Percentiles rank a stretch among this genome's conserved stretches.
These are phyloP conservation scores for Macquaria australasica DNA, from an alignment of 2,113 vertebrate genomes.

Conservation along the genomic window DNA sequence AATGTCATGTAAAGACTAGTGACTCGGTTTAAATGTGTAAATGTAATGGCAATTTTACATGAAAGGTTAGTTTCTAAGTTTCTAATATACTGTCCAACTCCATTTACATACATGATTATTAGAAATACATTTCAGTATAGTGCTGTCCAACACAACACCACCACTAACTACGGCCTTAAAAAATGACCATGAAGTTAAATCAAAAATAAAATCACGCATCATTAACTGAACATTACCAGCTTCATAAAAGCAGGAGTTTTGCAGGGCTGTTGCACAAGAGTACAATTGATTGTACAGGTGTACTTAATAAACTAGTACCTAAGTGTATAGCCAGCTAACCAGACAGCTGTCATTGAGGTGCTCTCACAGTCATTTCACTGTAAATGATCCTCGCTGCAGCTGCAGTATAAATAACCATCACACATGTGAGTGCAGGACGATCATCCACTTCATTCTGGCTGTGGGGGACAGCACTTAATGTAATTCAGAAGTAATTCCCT, in stretches of 20 bases:
- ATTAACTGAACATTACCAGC: background rate
- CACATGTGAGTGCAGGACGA: conserved; percentile 45
- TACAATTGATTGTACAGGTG: background rate
- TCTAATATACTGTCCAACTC: no score
- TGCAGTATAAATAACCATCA: conserved; percentile 63
- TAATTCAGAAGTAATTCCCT: conserved; percentile 50
- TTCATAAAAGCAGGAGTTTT: background rate
- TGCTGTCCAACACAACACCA: background rate
- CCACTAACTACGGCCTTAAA: background rate
- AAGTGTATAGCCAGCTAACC: conserved; percentile 1
- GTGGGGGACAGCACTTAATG: conserved; percentile 46
- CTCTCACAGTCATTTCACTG: conserved; percentile 54
- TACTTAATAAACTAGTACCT: background rate
- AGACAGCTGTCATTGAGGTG: conserved; percentile 53
- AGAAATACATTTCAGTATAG: background rate
- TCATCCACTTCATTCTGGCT: conserved; percentile 49
- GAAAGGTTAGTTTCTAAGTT: background rate
- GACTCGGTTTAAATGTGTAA: background rate
- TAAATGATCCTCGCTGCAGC: conserved; percentile 60
- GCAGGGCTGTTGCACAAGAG: background rate
- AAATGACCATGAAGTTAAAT: background rate
- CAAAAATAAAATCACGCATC: background rate
- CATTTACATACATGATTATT: background rate
- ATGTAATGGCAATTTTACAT: background rate
- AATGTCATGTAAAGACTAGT: background rate